Evolutionary conservation across 2,113 vertebrate genomes (phyloP), one percentile per base, ranked within the genome.

Genomic region (Thryonomys swinderianus): DNA sequence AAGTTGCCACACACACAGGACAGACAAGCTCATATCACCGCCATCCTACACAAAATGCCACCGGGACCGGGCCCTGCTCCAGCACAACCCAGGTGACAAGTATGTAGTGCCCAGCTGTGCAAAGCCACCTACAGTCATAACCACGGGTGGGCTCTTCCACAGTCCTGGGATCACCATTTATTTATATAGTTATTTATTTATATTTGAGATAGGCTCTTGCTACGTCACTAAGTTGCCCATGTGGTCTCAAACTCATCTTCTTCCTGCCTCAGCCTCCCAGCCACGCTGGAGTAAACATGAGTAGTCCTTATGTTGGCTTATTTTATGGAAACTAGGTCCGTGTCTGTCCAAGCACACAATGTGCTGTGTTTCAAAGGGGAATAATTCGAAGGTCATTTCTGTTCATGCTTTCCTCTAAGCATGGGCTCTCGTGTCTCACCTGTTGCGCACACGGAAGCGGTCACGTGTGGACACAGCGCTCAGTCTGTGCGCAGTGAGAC

Each of bases 11-110:
- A 2, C 3, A 8, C 64, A 12, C 67, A 45, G 67, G 20, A 23
- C 51, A 40, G 3, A 37, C 53, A 20, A 83, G 53, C 34, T 61
- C 66, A 2, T 0, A 25, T 20, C 2, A 1, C 86, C 2, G 0
- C 88, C 82, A 23, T 17, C 21, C 67, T 59, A n/a, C 37, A 76
- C 51, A n/a, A 78, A 66, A 61, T n/a, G 78, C 59, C 55, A 4
- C 21, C 40, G 55, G 82, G 73, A 27, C 55, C 40, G 73, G 32
- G 37, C 30, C 27, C 30, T 34, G 18, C 51, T 12, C 1, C 4
- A 23, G 48, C 45, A 3, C 12, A 25, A 45, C 51, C 67, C 83
- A 30, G 3, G 6, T 3, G 48, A 76, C 27, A 25, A 13, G 13
- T 2, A 1, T 25, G 45, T 53, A 32, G 30, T 27, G 45, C 76